phyloP scores from a whole-genome alignment of 2,888 invertebrate species.

The Idaea straminata region DNA sequence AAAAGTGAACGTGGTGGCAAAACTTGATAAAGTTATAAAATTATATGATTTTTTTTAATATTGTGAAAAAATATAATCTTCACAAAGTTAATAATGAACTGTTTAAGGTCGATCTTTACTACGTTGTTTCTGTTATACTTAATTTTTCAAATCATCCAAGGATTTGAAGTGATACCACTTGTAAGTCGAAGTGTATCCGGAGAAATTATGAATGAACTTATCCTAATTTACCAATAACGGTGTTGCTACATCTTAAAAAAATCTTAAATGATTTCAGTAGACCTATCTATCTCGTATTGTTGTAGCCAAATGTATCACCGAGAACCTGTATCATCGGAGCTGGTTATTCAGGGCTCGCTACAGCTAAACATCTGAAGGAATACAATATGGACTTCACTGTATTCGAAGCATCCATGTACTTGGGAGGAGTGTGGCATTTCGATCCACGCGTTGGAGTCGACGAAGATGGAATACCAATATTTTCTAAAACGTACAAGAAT shows the following conservation, averaged over 20 bases:
- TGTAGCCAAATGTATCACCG: background rate
- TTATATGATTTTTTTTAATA: background rate
- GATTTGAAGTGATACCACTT: background rate
- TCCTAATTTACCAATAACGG: too few relatives aligned
- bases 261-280: too few relatives aligned
- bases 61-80: background rate
- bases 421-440: conserved; percentile 92
- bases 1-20: background rate
- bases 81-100: background rate
- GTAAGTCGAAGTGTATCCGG: background rate
- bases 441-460: conserved; percentile 82
- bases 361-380: conserved; percentile 80
- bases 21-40: background rate
- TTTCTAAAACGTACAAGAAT: conserved; percentile 90
- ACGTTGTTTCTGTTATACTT: background rate
- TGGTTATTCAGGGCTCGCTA: conserved; percentile 86
- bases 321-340: conserved; percentile 84
- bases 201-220: too few relatives aligned
- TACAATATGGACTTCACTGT: conserved; percentile 77
- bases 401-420: conserved; percentile 83
- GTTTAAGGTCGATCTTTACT: background rate
- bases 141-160: background rate
- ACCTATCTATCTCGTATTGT: background rate
- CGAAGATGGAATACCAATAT: conserved; percentile 83
- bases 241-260: too few relatives aligned